phyloP scores from a whole-genome alignment of 2,797 vertebrate species.

The Phyllotis vaccarum region DNA sequence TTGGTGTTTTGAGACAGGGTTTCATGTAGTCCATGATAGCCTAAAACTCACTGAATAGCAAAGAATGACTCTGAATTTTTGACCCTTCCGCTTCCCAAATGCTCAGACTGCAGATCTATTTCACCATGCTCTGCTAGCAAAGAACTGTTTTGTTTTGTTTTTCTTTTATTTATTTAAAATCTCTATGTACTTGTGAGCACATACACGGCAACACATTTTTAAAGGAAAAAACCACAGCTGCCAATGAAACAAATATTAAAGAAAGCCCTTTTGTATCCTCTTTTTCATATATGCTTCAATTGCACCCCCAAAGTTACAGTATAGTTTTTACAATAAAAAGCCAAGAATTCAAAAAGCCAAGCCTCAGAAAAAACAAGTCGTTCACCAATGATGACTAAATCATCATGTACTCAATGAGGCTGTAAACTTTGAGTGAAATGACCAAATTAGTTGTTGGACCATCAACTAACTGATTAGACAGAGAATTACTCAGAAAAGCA shows the following conservation, averaged over 20 bases:
- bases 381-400: slow-evolving; percentile 61
- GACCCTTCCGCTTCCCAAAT: not conserved
- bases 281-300: slow-evolving; percentile 56
- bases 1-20: not conserved
- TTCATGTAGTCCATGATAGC: not conserved
- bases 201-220: not conserved
- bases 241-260: not conserved
- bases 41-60: not conserved
- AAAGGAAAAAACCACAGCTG: slow-evolving; percentile 42
- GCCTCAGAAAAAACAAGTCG: not conserved
- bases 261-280: slow-evolving; percentile 19
- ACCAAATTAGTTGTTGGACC: not conserved
- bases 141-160: not conserved
- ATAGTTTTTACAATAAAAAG: slow-evolving; percentile 57
- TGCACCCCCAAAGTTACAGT: slow-evolving; percentile 58
- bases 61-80: not conserved
- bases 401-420: slow-evolving; percentile 5
- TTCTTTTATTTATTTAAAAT: not conserved
- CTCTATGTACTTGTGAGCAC: not conserved
- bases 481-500: not conserved
- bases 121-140: not conserved
- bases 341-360: slow-evolving; percentile 36
- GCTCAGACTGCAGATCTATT: not conserved
- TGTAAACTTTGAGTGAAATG: not conserved
- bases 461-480: not conserved